Base-by-base conservation (phyloP, 2,797 vertebrate genomes). In the Protonibea diacanthus region DNA sequence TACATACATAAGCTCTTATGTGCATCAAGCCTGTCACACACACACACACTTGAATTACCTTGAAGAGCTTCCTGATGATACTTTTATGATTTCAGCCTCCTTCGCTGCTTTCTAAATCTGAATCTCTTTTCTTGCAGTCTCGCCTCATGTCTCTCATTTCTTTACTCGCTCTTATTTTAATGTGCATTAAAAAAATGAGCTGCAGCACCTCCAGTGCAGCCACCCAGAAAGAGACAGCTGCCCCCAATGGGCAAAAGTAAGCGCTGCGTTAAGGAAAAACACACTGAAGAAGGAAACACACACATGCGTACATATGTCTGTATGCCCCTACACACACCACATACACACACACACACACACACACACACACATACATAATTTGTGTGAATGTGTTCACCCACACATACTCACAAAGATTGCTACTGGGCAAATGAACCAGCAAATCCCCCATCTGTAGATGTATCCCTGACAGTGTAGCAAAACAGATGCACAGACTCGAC, bases 371-470 rank as follows among this genome's bases (percentile, higher is more conserved):
- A 56, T 38, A 7, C 51, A 56, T 38, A 18, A 62, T 64, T 69
- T 76, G 64, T 69, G 69, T 66, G 69, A 44, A 51, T 29, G 78
- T 79, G 65, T 78, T 88, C 55, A 38, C 71, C 52, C 17, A 17
- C 66, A 71, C 66, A 76, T 33, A 60, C 81, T 83, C 74, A 79
- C 56, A 76, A 84, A 82, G 79, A 81, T 29, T 56, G 86, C 85
- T 85, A 67, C 75, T 81, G 82, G 88, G 80, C 68, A 91, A 89
- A 86, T 91, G 76, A 91, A 91, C 84, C 86, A 91, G 83, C 80
- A 89, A 88, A 89, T 89, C 74, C 48, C 74, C 86, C 81, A 90
- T 90, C 87, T 90, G 86, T 76, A 88, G 71, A 86, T 79, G 66
- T 78, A 84, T 86, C 79, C 58, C 85, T 92, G 85, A 91, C 85